Percentiles rank a stretch among this genome's conserved stretches.
phyloP scores from a whole-genome alignment of 2,888 invertebrate genomes.

The Trimorus sp. region DNA sequence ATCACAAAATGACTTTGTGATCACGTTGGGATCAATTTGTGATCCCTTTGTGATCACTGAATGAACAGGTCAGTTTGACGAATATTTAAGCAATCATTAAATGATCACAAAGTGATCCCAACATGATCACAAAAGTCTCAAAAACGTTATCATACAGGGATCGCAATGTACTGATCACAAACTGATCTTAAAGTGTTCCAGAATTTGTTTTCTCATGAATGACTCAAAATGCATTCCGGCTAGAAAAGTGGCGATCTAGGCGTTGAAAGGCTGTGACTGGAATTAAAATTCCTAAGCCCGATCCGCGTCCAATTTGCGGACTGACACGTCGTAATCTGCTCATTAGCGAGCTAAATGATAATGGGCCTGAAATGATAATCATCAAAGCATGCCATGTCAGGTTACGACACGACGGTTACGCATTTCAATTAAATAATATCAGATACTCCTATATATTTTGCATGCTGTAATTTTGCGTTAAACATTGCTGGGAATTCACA shows the following conservation, averaged over 20 bases:
- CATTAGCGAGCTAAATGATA: constrained; percentile 59
- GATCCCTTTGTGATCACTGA: no score
- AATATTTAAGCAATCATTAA: no score
- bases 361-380: constrained; percentile 47
- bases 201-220: no score
- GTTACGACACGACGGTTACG: constrained; percentile 52
- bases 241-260: background rate
- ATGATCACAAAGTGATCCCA: no score
- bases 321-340: constrained; percentile 59
- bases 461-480: constrained; percentile 54
- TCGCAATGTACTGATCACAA: no score
- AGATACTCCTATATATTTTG: constrained; percentile 32
- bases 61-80: no score
- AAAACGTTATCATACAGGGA: no score
- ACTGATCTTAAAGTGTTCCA: no score
- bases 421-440: constrained; percentile 61
- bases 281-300: constrained; percentile 32
- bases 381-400: constrained; percentile 44
- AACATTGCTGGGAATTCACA: constrained; percentile 35
- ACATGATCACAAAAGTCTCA: no score
- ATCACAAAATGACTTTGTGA: no score
- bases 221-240: no score
- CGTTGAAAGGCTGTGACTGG: background rate
- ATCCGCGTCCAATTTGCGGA: constrained; percentile 39
- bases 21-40: no score